phyloP scores from a whole-genome alignment of 2,797 vertebrate species.

The Cyclura pinguis region DNA sequence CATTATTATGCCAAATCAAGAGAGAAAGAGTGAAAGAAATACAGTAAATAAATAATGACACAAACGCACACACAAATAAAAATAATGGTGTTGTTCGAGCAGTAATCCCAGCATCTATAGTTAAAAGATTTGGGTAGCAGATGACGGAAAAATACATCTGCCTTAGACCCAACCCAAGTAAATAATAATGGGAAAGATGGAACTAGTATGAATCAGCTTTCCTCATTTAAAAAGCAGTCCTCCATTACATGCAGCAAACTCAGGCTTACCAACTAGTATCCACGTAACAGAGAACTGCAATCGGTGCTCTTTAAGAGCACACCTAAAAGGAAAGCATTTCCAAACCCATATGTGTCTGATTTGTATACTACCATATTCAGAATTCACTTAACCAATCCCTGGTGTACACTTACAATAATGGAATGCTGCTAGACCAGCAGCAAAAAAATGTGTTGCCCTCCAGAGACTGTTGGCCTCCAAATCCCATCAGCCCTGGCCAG shows the following conservation, averaged over 20 bases:
- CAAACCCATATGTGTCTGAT: no score
- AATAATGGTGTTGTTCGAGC: not conserved
- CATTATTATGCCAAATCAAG: no score
- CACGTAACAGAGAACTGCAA: not conserved
- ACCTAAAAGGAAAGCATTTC: not conserved
- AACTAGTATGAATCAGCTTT: not conserved
- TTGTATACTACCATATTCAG: not conserved
- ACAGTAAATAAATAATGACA: no score
- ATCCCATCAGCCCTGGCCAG: no score
- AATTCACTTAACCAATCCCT: not conserved
- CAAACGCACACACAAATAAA: not conserved
- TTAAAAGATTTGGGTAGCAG: not conserved
- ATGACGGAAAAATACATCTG: not conserved
- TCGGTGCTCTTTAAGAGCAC: not conserved
- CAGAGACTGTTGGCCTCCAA: not conserved
- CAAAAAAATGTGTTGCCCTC: not conserved
- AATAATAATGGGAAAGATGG: not conserved
- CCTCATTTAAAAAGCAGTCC: not conserved
- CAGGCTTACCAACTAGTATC: not conserved
- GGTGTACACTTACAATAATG: not conserved
- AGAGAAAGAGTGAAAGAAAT: no score
- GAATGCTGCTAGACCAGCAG: not conserved
- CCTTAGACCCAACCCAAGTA: not conserved
- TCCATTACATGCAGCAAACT: not conserved
- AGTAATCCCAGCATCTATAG: no score